Conservation (phyloP, 2,888 invertebrate species). For the Fabriciana adippe region DNA sequence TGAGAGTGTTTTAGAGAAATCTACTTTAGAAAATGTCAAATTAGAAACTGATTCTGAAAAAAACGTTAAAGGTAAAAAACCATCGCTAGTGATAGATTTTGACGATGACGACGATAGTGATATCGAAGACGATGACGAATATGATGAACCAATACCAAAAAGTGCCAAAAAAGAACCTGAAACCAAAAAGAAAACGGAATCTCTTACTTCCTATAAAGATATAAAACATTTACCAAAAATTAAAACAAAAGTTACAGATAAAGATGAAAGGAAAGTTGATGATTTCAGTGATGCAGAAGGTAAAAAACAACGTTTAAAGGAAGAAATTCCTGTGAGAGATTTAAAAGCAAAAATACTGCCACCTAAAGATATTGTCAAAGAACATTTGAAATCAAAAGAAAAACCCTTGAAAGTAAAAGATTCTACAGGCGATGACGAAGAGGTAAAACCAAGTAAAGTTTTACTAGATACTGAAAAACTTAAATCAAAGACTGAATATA, state of each 20-base stretch:
- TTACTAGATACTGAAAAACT: conserved; percentile 30
- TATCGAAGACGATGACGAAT: conserved; percentile 36
- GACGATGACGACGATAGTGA: conserved; percentile 36
- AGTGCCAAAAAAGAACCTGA: conserved; percentile 36
- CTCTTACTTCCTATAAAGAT: conserved; percentile 31
- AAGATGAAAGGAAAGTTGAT: conserved; percentile 29
- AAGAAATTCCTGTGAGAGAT: neutral
- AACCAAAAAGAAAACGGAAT: conserved; percentile 39
- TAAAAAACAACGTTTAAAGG: too few relatives aligned
- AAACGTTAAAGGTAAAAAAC: conserved; percentile 36
- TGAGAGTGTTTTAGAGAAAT: conserved; percentile 36
- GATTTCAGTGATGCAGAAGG: conserved; percentile 37
- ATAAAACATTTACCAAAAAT: conserved; percentile 32
- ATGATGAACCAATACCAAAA: conserved; percentile 31
- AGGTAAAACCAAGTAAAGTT: conserved; percentile 41
- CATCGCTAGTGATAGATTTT: conserved; percentile 38
- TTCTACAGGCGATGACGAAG: conserved; percentile 25
- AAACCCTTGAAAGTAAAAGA: conserved; percentile 33
- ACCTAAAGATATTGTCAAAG: conserved; percentile 19
- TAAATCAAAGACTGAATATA: conserved; percentile 34
- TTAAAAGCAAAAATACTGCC: conserved; percentile 16
- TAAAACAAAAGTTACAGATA: conserved; percentile 17
- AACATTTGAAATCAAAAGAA: conserved; percentile 35
- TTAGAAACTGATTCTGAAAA: conserved; percentile 27
- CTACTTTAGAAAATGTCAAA: conserved; percentile 20